phyloP scores from a whole-genome alignment of 2,797 vertebrate species.

The Enteromius fasciolatus region DNA sequence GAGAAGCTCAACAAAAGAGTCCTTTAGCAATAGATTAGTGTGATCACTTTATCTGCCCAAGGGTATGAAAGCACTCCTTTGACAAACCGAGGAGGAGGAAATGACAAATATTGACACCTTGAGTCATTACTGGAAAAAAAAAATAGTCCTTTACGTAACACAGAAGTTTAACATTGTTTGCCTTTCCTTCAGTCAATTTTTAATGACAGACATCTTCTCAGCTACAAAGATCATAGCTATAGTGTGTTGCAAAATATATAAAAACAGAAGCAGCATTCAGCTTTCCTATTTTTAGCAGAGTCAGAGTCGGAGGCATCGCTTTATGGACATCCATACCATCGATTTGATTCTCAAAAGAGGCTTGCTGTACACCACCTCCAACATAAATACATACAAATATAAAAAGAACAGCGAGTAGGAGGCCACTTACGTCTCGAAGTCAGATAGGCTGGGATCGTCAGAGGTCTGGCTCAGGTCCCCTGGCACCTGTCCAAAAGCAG shows the following conservation, averaged over 20 bases:
- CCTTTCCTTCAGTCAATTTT: constrained; percentile 14
- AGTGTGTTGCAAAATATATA: constrained; percentile 14
- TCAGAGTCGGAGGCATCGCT: constrained; percentile 3
- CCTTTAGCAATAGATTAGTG: neutral
- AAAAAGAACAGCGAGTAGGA: constrained; percentile 28
- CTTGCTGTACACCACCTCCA: constrained; percentile 21
- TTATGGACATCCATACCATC: constrained; percentile 31
- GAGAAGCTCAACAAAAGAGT: neutral
- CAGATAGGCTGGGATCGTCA: constrained; percentile 95
- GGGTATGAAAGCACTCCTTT: neutral
- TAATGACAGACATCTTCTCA: constrained; percentile 17
- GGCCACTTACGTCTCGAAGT: constrained; percentile 96
- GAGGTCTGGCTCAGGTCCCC: constrained; percentile 98
- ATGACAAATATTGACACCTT: neutral
- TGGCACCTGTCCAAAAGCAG: constrained; percentile 81
- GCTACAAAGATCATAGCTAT: constrained; percentile 31
- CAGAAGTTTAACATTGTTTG: neutral
- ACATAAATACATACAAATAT: constrained; percentile 11
- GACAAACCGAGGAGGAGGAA: neutral
- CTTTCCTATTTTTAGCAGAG: constrained; percentile 40
- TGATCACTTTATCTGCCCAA: neutral
- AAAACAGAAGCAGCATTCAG: constrained; percentile 34
- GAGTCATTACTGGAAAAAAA: neutral
- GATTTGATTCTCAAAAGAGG: constrained; percentile 29
- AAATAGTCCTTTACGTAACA: neutral